Percentiles rank a stretch among this genome's conserved stretches.
Conservation (phyloP, 2,797 vertebrate species). For the Chrosomus eos region DNA sequence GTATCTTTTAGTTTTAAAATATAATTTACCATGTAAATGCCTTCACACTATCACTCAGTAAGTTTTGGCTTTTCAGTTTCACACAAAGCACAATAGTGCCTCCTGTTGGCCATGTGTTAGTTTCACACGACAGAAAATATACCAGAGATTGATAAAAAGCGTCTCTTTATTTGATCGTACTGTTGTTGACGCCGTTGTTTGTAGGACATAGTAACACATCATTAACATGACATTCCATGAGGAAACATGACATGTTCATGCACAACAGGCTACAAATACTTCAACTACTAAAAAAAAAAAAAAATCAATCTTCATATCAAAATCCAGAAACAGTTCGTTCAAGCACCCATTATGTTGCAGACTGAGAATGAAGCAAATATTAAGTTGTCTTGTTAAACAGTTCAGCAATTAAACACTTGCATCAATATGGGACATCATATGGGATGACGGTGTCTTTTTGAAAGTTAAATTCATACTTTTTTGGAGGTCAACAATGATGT, state of each 20-base stretch:
- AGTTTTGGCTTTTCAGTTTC: background rate
- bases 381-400: background rate
- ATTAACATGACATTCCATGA: slow-evolving; percentile 54
- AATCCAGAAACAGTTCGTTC: background rate
- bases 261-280: slow-evolving; percentile 42
- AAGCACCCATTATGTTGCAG: background rate
- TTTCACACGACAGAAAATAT: background rate
- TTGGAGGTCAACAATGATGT: background rate
- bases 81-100: background rate
- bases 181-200: background rate
- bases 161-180: slow-evolving; percentile 2
- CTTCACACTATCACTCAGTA: background rate
- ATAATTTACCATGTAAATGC: background rate
- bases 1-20: background rate
- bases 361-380: background rate
- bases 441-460: background rate
- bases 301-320: slow-evolving; percentile 17
- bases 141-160: background rate
- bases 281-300: slow-evolving; percentile 3
- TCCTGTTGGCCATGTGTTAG: background rate
- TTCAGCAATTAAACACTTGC: background rate
- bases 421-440: background rate
- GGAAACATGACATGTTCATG: slow-evolving; percentile 55
- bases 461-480: slow-evolving; percentile 2
- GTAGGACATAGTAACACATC: slow-evolving; percentile 43